phyloP scores from a whole-genome alignment of 1,140 invertebrate genomes.

The Schlechtendalia chinensis region DNA sequence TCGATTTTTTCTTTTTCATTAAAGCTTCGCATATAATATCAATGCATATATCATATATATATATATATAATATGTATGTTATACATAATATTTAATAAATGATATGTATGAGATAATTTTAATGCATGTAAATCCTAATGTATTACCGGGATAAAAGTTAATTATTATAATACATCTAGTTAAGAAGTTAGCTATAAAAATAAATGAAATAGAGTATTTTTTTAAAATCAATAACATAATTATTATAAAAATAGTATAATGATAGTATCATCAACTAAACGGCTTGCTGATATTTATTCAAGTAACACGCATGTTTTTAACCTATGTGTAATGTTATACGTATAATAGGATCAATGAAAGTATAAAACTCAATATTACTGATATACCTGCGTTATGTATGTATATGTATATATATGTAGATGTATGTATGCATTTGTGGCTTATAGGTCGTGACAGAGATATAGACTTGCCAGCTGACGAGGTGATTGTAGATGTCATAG shows the following conservation, averaged over 20 bases:
- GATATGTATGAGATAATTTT: not conserved
- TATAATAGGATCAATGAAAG: not conserved
- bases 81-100: not conserved
- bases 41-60: not conserved
- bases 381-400: not conserved
- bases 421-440: not conserved
- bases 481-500: conserved; percentile 77
- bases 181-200: not conserved
- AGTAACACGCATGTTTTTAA: not conserved
- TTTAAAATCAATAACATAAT: no score
- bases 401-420: not conserved
- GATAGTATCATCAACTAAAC: not conserved
- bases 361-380: not conserved
- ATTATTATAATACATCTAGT: not conserved
- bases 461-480: conserved; percentile 60
- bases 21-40: not conserved
- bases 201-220: no score
- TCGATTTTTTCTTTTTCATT: not conserved
- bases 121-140: not conserved
- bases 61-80: not conserved
- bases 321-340: not conserved
- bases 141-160: not conserved
- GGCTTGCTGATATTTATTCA: not conserved
- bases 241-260: no score
- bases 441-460: conserved; percentile 26